Evolutionary conservation across 1,140 invertebrate genomes (phyloP), one percentile per base, ranked within the genome.

Genomic region (Saccostrea echinata): DNA sequence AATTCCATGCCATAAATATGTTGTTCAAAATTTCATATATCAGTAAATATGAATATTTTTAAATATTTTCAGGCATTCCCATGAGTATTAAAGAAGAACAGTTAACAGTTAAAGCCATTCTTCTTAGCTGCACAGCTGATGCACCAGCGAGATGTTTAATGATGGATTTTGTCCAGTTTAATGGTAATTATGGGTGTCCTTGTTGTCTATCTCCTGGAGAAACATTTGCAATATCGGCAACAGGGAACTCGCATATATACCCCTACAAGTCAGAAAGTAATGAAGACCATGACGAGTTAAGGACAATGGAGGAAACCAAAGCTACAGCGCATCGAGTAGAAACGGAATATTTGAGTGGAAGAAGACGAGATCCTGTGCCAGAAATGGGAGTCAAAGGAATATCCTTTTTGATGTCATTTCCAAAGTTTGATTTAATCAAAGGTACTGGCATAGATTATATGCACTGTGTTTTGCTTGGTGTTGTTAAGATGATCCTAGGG

Each of bases 341-440:
- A n/a, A 16, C 24, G 0, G 30, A 84, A 55, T 84, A 53, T 52
- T 21, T 84, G 13, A n/a, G 21, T 3, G 51, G 35, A 27, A 84
- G 53, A 84, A 0, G 82, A n/a, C 51, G 51, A n/a, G 82, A 84
- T 24, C 82, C 51, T 24, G 82, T 53, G 24, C 80, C 80, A 82
- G 80, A 82, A 82, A 84, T 51, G 43, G 86, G 80, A 82, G 86
- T 86, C 3, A 86, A 86, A 80, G 76, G 86, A 43, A 24, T 81
- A 33, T 81, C 86, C 8, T 57, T 83, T 27, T 57, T 86, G 13
- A 52, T 52, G 18, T n/a, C 30, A 24, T 55, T 86, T 52, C 52
- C 68, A 18, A 53, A 76, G n/a, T 81, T 86, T 86, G 68, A 76
- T 30, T 27, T 86, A 24, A 81, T 86, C 21, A 52, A 27, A 52